Evolutionary conservation across 2,888 invertebrate genomes (phyloP).

Genomic region (Catocala fraxini): DNA sequence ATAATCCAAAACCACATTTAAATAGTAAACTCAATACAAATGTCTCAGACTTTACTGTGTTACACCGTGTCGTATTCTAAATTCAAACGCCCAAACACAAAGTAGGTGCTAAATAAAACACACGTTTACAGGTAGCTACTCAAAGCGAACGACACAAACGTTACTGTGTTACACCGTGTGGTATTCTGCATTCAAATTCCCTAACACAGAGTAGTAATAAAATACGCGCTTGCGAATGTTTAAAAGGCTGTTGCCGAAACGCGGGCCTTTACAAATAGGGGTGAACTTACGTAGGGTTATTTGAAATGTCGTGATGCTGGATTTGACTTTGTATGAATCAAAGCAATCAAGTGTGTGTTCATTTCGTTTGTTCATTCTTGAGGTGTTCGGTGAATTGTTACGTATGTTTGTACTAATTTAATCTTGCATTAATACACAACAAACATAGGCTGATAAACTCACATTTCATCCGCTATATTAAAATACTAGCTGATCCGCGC

Average conservation of each 20-base stretch:
- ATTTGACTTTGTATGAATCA: constrained; percentile 5
- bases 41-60: too few relatives aligned
- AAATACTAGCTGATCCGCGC: too few relatives aligned
- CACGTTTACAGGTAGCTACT: background rate
- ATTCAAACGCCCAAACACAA: constrained; percentile 3
- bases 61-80: background rate
- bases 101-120: background rate
- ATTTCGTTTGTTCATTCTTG: background rate
- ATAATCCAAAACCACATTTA: too few relatives aligned
- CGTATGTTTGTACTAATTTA: background rate
- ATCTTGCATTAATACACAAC: background rate
- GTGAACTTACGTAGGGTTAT: background rate
- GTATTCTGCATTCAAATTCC: background rate
- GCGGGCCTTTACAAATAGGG: constrained; percentile 6
- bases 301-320: background rate
- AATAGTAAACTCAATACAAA: background rate
- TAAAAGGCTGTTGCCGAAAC: background rate
- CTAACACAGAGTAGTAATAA: background rate
- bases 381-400: background rate
- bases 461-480: too few relatives aligned
- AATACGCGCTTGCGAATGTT: constrained; percentile 1
- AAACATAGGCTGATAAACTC: too few relatives aligned
- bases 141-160: background rate
- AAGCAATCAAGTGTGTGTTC: background rate
- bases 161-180: background rate